phyloP scores from a whole-genome alignment of 2,888 invertebrate genomes.

The Dendrolimus pini region DNA sequence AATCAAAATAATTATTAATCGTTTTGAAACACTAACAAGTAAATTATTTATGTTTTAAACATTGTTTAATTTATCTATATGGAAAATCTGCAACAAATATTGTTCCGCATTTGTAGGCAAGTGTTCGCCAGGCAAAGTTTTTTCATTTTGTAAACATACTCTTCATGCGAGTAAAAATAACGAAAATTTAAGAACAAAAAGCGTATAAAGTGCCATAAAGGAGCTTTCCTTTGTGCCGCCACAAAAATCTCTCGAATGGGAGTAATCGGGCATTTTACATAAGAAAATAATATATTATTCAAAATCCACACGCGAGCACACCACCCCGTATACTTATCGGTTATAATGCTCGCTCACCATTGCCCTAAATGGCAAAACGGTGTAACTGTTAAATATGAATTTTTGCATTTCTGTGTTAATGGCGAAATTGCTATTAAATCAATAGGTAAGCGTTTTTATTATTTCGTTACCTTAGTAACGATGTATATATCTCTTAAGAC shows the following conservation, averaged over 20 bases:
- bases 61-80: too few relatives aligned
- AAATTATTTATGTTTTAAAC: too few relatives aligned
- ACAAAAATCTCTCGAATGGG: constrained; percentile 65
- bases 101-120: not conserved
- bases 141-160: constrained; percentile 31
- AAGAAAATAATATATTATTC: constrained; percentile 76
- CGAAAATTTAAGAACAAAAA: constrained; percentile 62
- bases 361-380: constrained; percentile 14
- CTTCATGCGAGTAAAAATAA: constrained; percentile 33
- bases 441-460: too few relatives aligned
- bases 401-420: not conserved
- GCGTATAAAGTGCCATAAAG: constrained; percentile 66
- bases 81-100: not conserved
- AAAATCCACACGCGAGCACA: constrained; percentile 65
- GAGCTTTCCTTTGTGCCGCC: constrained; percentile 57
- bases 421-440: too few relatives aligned
- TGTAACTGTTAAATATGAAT: constrained; percentile 8
- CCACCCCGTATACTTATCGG: constrained; percentile 69
- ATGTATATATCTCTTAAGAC: too few relatives aligned
- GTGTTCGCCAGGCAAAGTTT: constrained; percentile 30
- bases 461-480: too few relatives aligned
- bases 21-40: too few relatives aligned
- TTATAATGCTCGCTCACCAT: constrained; percentile 59
- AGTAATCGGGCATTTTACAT: constrained; percentile 76
- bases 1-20: too few relatives aligned